Evolutionary conservation across 1,140 invertebrate species (phyloP).

Genomic region (Daktulosphaira vitifoliae): DNA sequence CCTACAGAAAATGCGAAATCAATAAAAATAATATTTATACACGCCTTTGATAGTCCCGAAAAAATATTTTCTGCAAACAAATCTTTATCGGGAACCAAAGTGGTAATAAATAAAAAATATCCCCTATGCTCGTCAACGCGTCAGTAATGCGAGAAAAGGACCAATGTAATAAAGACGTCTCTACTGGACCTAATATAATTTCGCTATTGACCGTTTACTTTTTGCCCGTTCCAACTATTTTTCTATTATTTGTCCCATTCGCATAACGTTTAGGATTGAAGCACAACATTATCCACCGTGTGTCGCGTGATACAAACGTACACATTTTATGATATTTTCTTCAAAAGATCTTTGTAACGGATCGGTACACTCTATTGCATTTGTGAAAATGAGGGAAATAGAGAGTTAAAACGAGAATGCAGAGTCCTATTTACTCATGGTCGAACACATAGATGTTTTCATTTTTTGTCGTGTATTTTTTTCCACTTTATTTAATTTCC

Average conservation of each 20-base stretch:
- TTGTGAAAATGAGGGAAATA: background rate
- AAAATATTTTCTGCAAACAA: no score
- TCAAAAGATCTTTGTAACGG: conserved; percentile 29
- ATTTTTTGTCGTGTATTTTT: no score
- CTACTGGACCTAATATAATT: conserved; percentile 29
- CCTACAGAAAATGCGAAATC: no score
- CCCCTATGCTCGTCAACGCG: conserved; percentile 25
- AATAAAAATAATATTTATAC: no score
- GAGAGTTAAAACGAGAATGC: background rate
- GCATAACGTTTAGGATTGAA: conserved; percentile 9
- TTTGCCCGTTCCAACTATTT: background rate
- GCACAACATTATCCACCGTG: conserved; percentile 1
- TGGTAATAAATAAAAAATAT: conserved; percentile 30
- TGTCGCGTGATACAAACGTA: no score
- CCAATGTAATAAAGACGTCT: conserved; percentile 19
- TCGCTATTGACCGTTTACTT: background rate
- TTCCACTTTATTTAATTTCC: no score
- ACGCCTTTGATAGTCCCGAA: no score
- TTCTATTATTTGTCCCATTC: background rate
- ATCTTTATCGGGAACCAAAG: background rate
- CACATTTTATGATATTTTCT: conserved; percentile 16
- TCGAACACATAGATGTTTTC: background rate
- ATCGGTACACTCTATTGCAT: conserved; percentile 29
- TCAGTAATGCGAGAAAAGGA: conserved; percentile 17
- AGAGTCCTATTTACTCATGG: conserved; percentile 14